Evolutionary conservation across 2,888 invertebrate species (phyloP), one percentile per base, ranked within the genome.

Genomic region (Chorisops tibialis): DNA sequence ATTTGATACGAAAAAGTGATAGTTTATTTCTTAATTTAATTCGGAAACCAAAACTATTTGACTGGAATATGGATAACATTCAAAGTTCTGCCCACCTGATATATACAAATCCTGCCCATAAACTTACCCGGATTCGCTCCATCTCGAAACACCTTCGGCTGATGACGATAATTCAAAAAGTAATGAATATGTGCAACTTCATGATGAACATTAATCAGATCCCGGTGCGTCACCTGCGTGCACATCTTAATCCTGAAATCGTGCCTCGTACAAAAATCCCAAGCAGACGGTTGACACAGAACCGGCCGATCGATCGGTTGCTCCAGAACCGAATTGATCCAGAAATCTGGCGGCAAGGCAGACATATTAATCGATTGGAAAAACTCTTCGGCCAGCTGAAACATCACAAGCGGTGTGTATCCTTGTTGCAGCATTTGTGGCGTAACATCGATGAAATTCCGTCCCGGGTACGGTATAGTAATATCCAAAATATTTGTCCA

Each of bases 111-210:
- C n/a, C n/a, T n/a, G n/a, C n/a, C n/a, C n/a, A n/a, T n/a, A n/a
- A n/a, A n/a, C 63, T 71, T 73, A 87, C 93, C 93, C 79, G 95
- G 93, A 81, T 96, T 96, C 1, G 96, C 95, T 0, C 95, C 96
- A 73, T 90, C 91, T 50, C 94, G 82, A 80, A 91, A 96, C 58
- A 91, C 86, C 71, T 91, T 89, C 2, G 93, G 93, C 70, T 87
- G 85, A 71, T 90, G 85, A 62, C 85, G 85, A 76, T 94, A 94
- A 37, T 89, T 87, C 70, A 93, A 79, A 79, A 92, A 94, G 75
- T 95, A 95, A 71, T 94, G 87, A 58, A 94, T 86, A 72, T 94
- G 94, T 0, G 92, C 91, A 89, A 94, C 89, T 79, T 95, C 95
- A 70, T 95, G 95, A 70, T 95, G 94, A 0, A 91, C 89, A 0